phyloP scores from a whole-genome alignment of 2,797 vertebrate species.

The Melanotaenia nigrans region DNA sequence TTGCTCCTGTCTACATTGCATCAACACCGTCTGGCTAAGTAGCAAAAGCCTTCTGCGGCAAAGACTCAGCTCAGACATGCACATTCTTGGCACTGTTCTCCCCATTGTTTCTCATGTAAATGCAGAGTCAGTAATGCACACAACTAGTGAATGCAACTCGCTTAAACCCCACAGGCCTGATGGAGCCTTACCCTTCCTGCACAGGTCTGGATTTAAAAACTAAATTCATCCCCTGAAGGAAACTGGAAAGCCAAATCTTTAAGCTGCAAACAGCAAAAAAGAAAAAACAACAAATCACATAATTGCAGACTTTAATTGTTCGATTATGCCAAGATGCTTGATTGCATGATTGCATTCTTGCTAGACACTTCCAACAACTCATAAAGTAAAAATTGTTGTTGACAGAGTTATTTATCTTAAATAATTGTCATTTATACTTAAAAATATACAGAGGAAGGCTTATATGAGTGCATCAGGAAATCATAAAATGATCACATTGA shows the following conservation, averaged over 20 bases:
- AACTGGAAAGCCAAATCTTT: neutral
- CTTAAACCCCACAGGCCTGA: slow-evolving; percentile 21
- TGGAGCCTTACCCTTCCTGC: slow-evolving; percentile 14
- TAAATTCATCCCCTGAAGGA: neutral
- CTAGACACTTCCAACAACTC: neutral
- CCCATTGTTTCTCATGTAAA: slow-evolving; percentile 59
- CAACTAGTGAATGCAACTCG: neutral
- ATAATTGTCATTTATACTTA: too few relatives aligned
- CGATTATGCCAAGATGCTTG: neutral
- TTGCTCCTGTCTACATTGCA: neutral
- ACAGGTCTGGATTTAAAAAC: slow-evolving; percentile 5
- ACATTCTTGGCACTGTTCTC: slow-evolving; percentile 24
- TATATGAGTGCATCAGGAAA: neutral
- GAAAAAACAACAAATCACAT: neutral
- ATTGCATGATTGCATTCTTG: neutral
- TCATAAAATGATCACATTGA: neutral
- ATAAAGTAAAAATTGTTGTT: neutral
- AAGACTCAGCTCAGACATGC: slow-evolving; percentile 2
- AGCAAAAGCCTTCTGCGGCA: slow-evolving; percentile 27
- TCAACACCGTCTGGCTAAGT: slow-evolving; percentile 32
- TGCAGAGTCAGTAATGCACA: slow-evolving; percentile 55
- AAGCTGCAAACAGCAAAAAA: neutral
- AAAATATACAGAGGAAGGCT: too few relatives aligned
- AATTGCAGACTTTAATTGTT: neutral
- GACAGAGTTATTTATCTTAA: neutral